Evolutionary conservation across 2,888 invertebrate genomes (phyloP).

Genomic region (Callyntrura sp.): DNA sequence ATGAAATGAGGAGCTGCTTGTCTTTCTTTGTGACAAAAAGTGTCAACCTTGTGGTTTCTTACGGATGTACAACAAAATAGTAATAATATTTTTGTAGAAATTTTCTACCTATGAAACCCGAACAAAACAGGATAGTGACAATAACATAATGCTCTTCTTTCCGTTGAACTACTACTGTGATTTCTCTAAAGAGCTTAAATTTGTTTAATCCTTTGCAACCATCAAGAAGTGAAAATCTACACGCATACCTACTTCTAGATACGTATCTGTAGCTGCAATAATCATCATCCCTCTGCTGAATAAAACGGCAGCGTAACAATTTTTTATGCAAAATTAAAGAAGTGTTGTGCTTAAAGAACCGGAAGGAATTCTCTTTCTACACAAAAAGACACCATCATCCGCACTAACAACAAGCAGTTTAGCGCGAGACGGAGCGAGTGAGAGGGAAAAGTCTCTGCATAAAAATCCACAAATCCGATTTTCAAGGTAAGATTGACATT

Average conservation of each 20-base stretch:
- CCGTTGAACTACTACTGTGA: not conserved
- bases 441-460: conserved; percentile 37
- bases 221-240: conserved; percentile 42
- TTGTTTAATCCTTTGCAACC: conserved; percentile 12
- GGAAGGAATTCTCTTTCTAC: conserved; percentile 16
- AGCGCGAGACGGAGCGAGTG: not conserved
- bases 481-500: conserved; percentile 63
- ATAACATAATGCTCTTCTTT: conserved; percentile 10
- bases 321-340: conserved; percentile 23
- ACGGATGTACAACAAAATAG: not conserved
- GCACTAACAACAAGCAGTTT: too few species aligned
- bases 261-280: not conserved
- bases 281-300: not conserved
- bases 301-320: not conserved
- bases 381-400: not conserved
- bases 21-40: conserved; percentile 32
- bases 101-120: conserved; percentile 6
- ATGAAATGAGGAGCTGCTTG: not conserved
- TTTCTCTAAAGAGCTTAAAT: conserved; percentile 41
- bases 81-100: not conserved
- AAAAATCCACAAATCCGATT: conserved; percentile 54
- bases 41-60: conserved; percentile 32
- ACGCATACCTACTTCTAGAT: not conserved
- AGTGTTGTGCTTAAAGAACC: conserved; percentile 35
- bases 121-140: not conserved